Conservation (phyloP, 2,797 vertebrate genomes). For the Alca torda region DNA sequence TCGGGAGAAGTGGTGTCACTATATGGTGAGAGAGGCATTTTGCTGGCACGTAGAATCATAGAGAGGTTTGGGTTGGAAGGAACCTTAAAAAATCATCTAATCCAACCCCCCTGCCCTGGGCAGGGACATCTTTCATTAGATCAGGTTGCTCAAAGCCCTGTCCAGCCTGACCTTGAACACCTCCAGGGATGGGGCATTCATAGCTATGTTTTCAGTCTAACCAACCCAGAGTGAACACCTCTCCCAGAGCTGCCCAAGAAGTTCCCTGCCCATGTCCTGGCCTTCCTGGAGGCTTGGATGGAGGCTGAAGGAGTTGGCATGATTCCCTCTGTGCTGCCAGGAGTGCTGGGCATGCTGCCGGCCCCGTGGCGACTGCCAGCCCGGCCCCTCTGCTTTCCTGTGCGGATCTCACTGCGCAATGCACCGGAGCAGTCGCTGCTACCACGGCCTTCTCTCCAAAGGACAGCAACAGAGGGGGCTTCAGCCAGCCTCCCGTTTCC, state of each 20-base stretch:
- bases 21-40: neutral
- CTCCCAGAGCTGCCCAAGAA: neutral
- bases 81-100: neutral
- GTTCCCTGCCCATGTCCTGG: neutral
- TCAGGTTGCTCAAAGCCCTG: neutral
- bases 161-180: neutral
- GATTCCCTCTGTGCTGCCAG: neutral
- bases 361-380: neutral
- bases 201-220: neutral
- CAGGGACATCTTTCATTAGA: neutral
- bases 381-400: neutral
- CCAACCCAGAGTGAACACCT: neutral
- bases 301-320: neutral
- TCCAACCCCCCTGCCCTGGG: too few relatives aligned
- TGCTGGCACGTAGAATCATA: neutral
- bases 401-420: too few relatives aligned
- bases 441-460: neutral
- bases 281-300: neutral
- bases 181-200: neutral
- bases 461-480: neutral
- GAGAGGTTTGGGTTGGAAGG: neutral
- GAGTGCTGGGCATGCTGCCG: neutral
- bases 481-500: neutral
- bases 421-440: neutral
- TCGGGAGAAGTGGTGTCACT: neutral